These are phyloP conservation scores for Cyphotilapia sp. DNA, from an alignment of 2,113 vertebrate species.

Conservation along the genomic window DNA sequence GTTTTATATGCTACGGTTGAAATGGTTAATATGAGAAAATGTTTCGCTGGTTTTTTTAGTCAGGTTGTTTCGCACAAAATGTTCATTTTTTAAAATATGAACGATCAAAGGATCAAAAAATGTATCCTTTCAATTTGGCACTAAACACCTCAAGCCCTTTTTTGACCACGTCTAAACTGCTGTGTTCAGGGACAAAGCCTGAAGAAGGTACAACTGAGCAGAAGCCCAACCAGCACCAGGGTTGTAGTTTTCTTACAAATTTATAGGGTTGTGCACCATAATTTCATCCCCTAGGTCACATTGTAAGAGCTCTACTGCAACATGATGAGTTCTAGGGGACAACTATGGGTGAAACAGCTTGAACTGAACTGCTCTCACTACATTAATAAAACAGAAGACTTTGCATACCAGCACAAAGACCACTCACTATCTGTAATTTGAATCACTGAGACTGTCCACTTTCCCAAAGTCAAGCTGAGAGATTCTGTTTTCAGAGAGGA, in stretches of 20 bases:
- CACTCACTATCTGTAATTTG: not conserved
- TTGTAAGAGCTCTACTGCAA: not conserved
- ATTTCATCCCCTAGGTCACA: not conserved
- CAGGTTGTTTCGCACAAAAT: not conserved
- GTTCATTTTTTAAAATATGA: not conserved
- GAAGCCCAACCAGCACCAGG: not conserved
- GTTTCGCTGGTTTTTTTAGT: accelerated
- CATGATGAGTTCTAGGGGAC: not conserved
- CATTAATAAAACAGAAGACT: not conserved
- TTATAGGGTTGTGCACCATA: not conserved
- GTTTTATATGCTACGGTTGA: not conserved
- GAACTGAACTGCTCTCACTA: not conserved
- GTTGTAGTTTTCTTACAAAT: not conserved
- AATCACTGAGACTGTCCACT: not conserved
- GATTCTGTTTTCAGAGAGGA: not conserved
- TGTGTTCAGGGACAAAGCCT: not conserved
- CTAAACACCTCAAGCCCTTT: accelerated
- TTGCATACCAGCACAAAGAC: not conserved
- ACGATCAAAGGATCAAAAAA: not conserved
- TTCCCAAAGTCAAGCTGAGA: not conserved
- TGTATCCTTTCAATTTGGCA: not conserved
- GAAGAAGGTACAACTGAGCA: not conserved
- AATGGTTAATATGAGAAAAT: not conserved
- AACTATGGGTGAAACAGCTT: not conserved
- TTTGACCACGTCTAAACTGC: not conserved